Percentiles rank a stretch among this genome's conserved stretches.
Conservation (phyloP, 2,797 vertebrate genomes). For the Anguilla obscura region DNA sequence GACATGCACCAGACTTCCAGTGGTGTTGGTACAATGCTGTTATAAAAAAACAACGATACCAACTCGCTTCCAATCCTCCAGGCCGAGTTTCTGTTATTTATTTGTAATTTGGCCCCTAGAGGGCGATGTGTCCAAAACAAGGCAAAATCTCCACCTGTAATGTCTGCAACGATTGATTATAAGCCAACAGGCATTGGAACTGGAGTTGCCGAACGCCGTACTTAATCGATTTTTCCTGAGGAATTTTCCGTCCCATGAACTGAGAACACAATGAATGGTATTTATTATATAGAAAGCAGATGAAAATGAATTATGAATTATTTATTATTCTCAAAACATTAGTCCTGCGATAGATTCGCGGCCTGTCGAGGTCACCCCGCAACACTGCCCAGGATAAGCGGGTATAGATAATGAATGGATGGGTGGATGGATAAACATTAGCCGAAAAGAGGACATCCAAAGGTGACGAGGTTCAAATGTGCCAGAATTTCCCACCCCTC, state of each 20-base stretch:
- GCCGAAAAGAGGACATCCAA: too few relatives aligned
- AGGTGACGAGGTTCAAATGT: too few relatives aligned
- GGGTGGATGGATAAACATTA: too few relatives aligned
- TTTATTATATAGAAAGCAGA: background rate
- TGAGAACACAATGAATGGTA: background rate
- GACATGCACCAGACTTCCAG: background rate
- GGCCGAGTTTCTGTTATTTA: conserved; percentile 30
- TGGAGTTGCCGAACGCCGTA: background rate
- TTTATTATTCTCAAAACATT: background rate
- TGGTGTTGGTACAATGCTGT: background rate
- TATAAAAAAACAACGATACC: background rate
- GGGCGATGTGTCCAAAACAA: conserved; percentile 58
- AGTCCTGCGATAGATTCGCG: background rate
- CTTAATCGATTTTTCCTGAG: background rate
- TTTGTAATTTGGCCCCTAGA: conserved; percentile 55
- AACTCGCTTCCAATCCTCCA: background rate
- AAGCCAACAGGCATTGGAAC: background rate
- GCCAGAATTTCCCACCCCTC: too few relatives aligned
- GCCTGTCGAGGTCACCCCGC: too few relatives aligned
- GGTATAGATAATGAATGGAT: too few relatives aligned
- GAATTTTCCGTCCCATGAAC: background rate
- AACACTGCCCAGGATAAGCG: too few relatives aligned
- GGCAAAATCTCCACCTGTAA: background rate
- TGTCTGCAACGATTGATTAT: background rate
- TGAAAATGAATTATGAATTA: background rate